phyloP scores from a whole-genome alignment of 2,797 vertebrate genomes.

The Enteromius radiatus region DNA sequence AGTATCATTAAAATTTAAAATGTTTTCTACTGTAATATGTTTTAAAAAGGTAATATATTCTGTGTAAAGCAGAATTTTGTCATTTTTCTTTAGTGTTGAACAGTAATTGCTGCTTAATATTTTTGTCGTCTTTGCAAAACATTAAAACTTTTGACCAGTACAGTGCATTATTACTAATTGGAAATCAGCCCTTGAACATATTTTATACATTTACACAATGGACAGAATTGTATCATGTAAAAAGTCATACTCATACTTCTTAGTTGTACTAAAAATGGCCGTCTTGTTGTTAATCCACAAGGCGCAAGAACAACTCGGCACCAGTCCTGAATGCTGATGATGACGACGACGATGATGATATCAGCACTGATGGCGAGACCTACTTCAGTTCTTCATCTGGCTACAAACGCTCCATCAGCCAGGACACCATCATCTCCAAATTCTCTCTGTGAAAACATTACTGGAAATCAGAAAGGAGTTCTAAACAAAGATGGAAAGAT shows the following conservation, averaged over 20 bases:
- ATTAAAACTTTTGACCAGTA: not conserved
- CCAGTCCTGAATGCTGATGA: constrained; percentile 84
- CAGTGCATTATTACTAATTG: not conserved
- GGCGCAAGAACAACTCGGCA: constrained; percentile 86
- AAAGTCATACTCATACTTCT: not conserved
- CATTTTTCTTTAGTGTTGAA: not conserved
- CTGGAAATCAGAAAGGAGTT: not conserved
- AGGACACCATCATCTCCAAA: constrained; percentile 72
- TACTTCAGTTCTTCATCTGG: constrained; percentile 85
- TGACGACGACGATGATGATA: constrained; percentile 79
- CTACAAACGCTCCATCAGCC: constrained; percentile 82
- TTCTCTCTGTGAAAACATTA: constrained; percentile 58
- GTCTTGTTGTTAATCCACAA: constrained; percentile 60
- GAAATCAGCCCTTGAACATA: not conserved
- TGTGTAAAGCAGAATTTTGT: not conserved
- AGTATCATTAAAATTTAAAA: not conserved
- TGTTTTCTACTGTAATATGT: not conserved
- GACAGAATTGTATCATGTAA: not conserved
- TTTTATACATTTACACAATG: not conserved
- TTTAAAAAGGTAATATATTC: not conserved
- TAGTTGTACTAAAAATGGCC: not conserved
- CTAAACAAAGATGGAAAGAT: not conserved
- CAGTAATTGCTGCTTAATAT: not conserved
- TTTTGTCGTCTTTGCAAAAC: not conserved
- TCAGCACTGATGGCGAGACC: constrained; percentile 90